These are phyloP conservation scores for Brachyptera risi DNA, from an alignment of 2,888 invertebrate species.

Conservation along the genomic window DNA sequence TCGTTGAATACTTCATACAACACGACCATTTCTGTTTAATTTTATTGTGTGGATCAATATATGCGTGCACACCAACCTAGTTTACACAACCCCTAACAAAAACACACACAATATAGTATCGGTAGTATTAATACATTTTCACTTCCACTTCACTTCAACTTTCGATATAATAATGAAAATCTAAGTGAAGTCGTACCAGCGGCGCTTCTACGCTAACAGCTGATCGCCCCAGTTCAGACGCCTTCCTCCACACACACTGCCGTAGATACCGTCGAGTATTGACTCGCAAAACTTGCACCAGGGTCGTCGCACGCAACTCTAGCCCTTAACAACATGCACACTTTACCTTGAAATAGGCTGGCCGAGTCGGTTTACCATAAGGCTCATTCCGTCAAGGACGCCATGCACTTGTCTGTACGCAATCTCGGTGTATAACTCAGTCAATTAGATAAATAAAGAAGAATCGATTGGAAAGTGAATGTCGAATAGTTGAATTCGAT, in stretches of 20 bases:
- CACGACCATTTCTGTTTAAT: no score
- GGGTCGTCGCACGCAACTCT: neutral
- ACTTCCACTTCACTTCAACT: neutral
- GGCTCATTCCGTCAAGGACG: no score
- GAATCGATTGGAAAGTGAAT: no score
- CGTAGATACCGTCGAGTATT: neutral
- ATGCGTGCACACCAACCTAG: no score
- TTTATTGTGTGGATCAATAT: no score
- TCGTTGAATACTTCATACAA: no score
- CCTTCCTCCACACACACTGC: neutral
- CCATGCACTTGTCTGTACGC: no score
- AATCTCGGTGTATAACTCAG: no score
- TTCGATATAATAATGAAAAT: neutral
- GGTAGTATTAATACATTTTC: neutral
- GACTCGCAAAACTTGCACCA: conserved; percentile 1
- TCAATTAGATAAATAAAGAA: no score
- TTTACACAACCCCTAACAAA: no score
- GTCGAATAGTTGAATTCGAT: no score
- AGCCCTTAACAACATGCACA: neutral
- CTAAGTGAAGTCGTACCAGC: neutral
- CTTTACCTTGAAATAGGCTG: neutral
- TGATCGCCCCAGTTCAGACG: neutral
- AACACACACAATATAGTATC: neutral
- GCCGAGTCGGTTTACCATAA: no score
- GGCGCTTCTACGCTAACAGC: neutral